Evolutionary conservation across 2,888 invertebrate genomes (phyloP).

Genomic region (Patella caerulea): DNA sequence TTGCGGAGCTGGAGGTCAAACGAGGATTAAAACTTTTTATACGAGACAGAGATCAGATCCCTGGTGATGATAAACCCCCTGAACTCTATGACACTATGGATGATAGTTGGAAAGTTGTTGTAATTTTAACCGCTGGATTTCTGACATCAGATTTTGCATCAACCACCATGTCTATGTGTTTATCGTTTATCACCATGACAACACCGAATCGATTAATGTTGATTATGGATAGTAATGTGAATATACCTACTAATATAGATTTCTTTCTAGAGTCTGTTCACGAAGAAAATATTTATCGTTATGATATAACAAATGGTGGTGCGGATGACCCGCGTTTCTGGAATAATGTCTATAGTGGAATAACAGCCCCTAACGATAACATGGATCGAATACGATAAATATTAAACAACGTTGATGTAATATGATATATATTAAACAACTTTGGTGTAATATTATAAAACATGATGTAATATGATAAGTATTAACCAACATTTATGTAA

Average conservation of each 20-base stretch:
- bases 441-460: too few relatives aligned
- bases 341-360: too few relatives aligned
- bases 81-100: not conserved
- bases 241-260: not conserved
- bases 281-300: not conserved
- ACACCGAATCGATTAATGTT: not conserved
- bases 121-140: not conserved
- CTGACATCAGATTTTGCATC: not conserved
- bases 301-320: not conserved
- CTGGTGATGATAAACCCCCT: not conserved
- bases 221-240: not conserved
- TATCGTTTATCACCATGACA: not conserved
- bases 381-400: too few relatives aligned
- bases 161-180: not conserved
- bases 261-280: not conserved
- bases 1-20: too few relatives aligned
- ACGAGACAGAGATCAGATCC: not conserved
- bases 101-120: not conserved
- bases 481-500: too few relatives aligned
- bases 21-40: too few relatives aligned
- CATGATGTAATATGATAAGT: too few relatives aligned
- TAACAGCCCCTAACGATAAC: too few relatives aligned
- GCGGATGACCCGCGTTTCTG: too few relatives aligned
- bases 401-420: too few relatives aligned
- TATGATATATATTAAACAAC: too few relatives aligned